phyloP scores from a whole-genome alignment of 2,888 invertebrate species.

The Drosophila recens region DNA sequence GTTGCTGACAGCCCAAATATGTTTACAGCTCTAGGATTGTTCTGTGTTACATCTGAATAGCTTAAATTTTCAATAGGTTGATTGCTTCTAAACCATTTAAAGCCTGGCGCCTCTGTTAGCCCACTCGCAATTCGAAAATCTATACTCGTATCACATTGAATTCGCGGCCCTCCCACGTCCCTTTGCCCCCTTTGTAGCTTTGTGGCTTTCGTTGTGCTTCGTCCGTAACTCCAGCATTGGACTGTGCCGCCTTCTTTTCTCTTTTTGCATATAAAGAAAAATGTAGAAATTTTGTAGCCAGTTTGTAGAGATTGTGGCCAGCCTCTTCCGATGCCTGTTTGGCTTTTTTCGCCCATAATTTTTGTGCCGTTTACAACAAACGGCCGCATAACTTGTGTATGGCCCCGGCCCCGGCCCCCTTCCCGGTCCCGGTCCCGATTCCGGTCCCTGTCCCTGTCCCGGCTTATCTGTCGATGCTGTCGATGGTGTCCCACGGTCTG shows the following conservation, averaged over 20 bases:
- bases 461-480: slow-evolving; percentile 67
- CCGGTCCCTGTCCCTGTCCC: slow-evolving; percentile 5
- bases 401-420: slow-evolving; percentile 3
- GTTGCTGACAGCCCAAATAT: slow-evolving; percentile 37
- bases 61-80: slow-evolving; percentile 21
- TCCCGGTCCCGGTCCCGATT: no score
- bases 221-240: slow-evolving; percentile 29
- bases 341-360: slow-evolving; percentile 73
- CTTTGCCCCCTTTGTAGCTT: background rate
- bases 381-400: slow-evolving; percentile 71
- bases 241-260: slow-evolving; percentile 47
- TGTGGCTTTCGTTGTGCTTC: slow-evolving; percentile 2
- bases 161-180: slow-evolving; percentile 2
- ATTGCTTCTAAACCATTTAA: slow-evolving; percentile 1
- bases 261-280: slow-evolving; percentile 50
- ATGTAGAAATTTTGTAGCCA: slow-evolving; percentile 75
- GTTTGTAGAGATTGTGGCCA: slow-evolving; percentile 69
- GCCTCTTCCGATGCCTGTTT: slow-evolving; percentile 65
- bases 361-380: slow-evolving; percentile 75
- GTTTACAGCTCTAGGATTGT: background rate
- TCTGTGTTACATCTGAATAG: slow-evolving; percentile 36
- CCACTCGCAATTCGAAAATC: slow-evolving; percentile 38
- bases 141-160: slow-evolving; percentile 16
- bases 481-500: slow-evolving; percentile 49
- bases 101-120: slow-evolving; percentile 39